Evolutionary conservation across 2,888 invertebrate species (phyloP).

Genomic region (Nemotelus nigrinus): DNA sequence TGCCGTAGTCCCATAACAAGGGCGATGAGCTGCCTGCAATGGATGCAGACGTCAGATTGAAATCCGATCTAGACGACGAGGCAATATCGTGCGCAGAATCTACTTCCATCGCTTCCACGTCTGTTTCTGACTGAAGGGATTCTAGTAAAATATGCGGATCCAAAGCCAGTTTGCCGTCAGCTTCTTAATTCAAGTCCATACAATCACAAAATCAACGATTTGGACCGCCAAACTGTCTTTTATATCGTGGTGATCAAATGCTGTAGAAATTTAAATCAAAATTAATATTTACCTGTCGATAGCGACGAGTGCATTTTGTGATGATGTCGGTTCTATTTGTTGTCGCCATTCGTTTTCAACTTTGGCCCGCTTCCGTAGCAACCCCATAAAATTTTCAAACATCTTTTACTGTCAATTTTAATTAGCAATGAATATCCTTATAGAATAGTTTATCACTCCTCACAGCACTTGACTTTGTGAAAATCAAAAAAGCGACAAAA

Average conservation of each 20-base stretch:
- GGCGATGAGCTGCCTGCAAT: constrained; percentile 53
- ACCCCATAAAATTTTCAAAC: constrained; percentile 41
- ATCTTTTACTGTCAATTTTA: neutral
- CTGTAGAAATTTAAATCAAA: constrained; percentile 2
- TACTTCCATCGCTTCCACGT: constrained; percentile 58
- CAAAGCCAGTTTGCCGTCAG: neutral
- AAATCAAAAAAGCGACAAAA: neutral
- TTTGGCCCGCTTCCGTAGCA: constrained; percentile 47
- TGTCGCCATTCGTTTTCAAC: constrained; percentile 41
- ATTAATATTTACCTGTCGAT: constrained; percentile 36
- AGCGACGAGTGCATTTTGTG: constrained; percentile 14
- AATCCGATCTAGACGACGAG: constrained; percentile 29
- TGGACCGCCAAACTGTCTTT: too few relatives aligned
- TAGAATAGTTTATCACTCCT: too few relatives aligned
- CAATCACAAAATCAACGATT: too few relatives aligned
- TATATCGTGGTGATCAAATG: neutral
- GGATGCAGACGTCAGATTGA: neutral
- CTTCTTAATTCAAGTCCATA: too few relatives aligned
- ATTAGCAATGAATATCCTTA: too few relatives aligned
- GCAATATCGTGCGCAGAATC: constrained; percentile 58
- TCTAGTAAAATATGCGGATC: neutral
- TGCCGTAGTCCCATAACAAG: constrained; percentile 36
- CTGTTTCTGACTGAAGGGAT: neutral
- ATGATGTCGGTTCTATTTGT: neutral
- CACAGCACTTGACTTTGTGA: too few relatives aligned